Conservation (phyloP, 2,888 invertebrate species). For the Coremacera marginata region DNA sequence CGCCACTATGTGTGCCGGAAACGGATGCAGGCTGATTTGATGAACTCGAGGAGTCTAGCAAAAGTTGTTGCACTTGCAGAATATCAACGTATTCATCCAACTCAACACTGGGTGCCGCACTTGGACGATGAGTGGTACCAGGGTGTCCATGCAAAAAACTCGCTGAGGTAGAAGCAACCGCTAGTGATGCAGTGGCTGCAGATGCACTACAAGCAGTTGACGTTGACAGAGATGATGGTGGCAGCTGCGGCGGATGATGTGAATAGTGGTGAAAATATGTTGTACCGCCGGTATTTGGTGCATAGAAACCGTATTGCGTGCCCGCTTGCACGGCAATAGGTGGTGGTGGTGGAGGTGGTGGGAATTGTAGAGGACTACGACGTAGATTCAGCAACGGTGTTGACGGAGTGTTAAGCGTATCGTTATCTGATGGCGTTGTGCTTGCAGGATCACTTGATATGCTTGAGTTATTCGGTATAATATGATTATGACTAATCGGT, state of each 20-base stretch:
- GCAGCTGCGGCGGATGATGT: slow-evolving; percentile 46
- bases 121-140: slow-evolving; percentile 25
- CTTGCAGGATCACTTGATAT: slow-evolving; percentile 38
- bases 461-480: slow-evolving; percentile 20
- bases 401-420: slow-evolving; percentile 64
- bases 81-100: slow-evolving; percentile 86
- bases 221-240: background rate
- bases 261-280: slow-evolving; percentile 53
- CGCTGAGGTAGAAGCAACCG: slow-evolving; percentile 34
- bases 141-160: slow-evolving; percentile 22
- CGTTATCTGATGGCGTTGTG: slow-evolving; percentile 40
- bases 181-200: slow-evolving; percentile 21
- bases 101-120: slow-evolving; percentile 51
- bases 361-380: slow-evolving; percentile 51
- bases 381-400: slow-evolving; percentile 56
- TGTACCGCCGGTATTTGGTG: slow-evolving; percentile 48
- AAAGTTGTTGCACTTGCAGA: slow-evolving; percentile 82
- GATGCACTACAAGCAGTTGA: slow-evolving; percentile 1
- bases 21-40: slow-evolving; percentile 49
- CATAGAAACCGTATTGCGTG: slow-evolving; percentile 54
- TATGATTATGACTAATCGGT: background rate
- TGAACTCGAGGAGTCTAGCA: slow-evolving; percentile 72
- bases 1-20: slow-evolving; percentile 43
- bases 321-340: slow-evolving; percentile 47
- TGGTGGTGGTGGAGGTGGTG: slow-evolving; percentile 48